Base-by-base conservation (phyloP, 2,113 vertebrate genomes). In the Plecotus auritus region DNA sequence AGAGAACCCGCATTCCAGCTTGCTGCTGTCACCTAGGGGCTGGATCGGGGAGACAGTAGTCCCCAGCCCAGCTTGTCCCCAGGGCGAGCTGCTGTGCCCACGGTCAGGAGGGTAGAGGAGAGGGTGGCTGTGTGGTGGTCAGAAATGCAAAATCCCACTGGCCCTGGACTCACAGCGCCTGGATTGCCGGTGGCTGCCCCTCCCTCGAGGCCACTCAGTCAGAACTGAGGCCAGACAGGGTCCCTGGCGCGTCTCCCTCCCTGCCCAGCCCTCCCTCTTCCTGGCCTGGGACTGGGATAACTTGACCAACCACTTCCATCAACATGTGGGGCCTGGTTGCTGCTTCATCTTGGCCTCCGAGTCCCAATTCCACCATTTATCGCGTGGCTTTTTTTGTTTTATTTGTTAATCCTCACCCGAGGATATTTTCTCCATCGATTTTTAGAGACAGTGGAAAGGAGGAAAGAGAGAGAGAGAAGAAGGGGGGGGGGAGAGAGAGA, bases 1-100 rank as follows among this genome's bases (percentile, higher is more conserved):
- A 32, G 85, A 54, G 72, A 85, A 67, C 73, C 77, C 54, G 22
- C 42, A 59, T 78, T 78, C 85, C n/a, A 14, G 93, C 69, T 51
- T 78, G 66, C 40, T 64, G 64, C 70, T 45, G 64, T 78, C 32
- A 32, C 32, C 49, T 35, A 4, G 45, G 45, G 66, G 23, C 66
- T 32, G 9, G 18, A 3, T 23, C 1, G 17, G 1, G 26, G n/a
- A 70, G 54, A 82, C 9, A 10, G 56, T 9, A 56, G 56, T 20
- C 84, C 59, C 35, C 61, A 13, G 30, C 66, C 42, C 22, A 32
- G 12, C 70, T 11, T 42, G 83, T 20, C 22, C 30, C 13, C 47
- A 54, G 37, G 13, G 9, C 72, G 22, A 18, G 77, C 80, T 59
- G 72, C 7, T 26, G 45, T n/a, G n/a, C 59, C 32, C 17, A 3